Conservation (phyloP, 2,113 vertebrate genomes). For the Corythaixoides concolor region DNA sequence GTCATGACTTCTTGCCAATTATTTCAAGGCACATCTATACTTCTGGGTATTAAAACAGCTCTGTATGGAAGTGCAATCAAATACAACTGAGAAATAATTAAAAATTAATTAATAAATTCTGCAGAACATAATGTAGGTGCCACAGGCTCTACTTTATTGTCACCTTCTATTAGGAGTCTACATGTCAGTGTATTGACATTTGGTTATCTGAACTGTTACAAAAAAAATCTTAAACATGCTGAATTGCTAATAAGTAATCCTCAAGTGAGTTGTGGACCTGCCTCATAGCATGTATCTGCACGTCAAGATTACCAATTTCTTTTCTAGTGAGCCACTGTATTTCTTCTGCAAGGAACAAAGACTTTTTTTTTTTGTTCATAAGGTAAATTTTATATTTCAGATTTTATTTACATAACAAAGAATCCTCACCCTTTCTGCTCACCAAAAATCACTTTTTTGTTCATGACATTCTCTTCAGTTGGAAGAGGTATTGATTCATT, state of each 20-base stretch:
- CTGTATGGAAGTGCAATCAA: neutral
- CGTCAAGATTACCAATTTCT: neutral
- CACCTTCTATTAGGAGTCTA: neutral
- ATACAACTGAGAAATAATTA: neutral
- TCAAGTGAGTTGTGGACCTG: neutral
- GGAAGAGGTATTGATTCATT: constrained; percentile 65
- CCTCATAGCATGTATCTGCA: neutral
- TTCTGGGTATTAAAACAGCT: neutral
- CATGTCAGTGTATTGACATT: neutral
- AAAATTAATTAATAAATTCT: no score
- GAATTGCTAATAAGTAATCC: neutral
- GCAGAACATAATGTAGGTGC: neutral
- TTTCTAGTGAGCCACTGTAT: neutral
- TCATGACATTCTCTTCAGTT: constrained; percentile 33
- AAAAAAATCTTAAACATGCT: neutral
- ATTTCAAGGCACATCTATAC: neutral
- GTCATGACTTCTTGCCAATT: neutral
- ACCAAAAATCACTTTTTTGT: neutral
- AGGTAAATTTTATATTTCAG: neutral
- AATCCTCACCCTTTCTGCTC: neutral
- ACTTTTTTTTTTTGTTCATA: neutral
- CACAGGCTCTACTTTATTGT: neutral
- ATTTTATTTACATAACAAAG: constrained; percentile 55
- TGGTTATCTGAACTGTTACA: neutral
- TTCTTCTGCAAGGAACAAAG: constrained; percentile 11